These are phyloP conservation scores for Kryptolebias ocellatus DNA, from an alignment of 2,797 vertebrate species.

Conservation along the genomic window DNA sequence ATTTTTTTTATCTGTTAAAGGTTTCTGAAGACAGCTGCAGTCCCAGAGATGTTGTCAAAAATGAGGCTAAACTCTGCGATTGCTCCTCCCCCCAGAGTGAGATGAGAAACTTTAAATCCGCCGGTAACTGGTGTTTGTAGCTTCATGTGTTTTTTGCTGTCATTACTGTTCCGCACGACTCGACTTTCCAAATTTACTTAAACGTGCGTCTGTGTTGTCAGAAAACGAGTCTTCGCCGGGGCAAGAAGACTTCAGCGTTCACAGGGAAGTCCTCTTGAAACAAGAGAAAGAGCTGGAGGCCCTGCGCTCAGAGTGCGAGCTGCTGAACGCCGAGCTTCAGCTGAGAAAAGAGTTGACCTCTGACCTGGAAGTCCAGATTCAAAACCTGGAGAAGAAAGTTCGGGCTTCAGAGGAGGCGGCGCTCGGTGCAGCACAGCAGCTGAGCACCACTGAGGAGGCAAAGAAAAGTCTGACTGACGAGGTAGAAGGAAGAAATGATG, in stretches of 20 bases:
- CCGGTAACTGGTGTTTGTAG: slow-evolving; percentile 7
- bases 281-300: slow-evolving; percentile 69
- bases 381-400: slow-evolving; percentile 68
- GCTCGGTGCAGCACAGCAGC: slow-evolving; percentile 56
- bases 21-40: slow-evolving; percentile 14
- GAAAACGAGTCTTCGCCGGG: slow-evolving; percentile 49
- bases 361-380: slow-evolving; percentile 74
- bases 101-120: not conserved
- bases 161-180: not conserved
- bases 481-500: slow-evolving; percentile 19
- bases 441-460: slow-evolving; percentile 58
- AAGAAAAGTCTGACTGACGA: slow-evolving; percentile 65
- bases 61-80: slow-evolving; percentile 19
- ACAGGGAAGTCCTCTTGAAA: slow-evolving; percentile 53
- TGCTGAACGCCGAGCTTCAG: slow-evolving; percentile 73
- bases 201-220: slow-evolving; percentile 2
- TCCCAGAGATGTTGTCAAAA: slow-evolving; percentile 4
- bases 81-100: slow-evolving; percentile 6
- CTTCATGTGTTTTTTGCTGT: no score
- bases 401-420: slow-evolving; percentile 73
- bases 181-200: not conserved
- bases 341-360: slow-evolving; percentile 73
- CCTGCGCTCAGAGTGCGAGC: slow-evolving; percentile 71
- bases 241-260: slow-evolving; percentile 40
- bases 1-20: slow-evolving; percentile 32